Percentiles rank a stretch among this genome's conserved stretches.
Conservation (phyloP, 2,888 invertebrate genomes). For the Pyrochroa serraticornis region DNA sequence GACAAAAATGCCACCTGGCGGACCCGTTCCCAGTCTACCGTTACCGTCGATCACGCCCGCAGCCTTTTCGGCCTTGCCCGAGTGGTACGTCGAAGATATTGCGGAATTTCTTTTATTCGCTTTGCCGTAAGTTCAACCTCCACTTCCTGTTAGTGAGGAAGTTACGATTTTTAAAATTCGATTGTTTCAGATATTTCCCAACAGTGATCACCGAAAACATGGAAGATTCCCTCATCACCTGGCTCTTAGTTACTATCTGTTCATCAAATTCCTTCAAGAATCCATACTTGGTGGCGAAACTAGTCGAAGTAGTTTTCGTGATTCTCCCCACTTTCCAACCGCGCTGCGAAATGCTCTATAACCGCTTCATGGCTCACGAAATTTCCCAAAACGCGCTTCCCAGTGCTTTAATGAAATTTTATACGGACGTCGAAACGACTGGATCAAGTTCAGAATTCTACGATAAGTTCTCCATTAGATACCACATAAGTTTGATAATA, state of each 20-base stretch:
- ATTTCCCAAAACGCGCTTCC: conserved; percentile 82
- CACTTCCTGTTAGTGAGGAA: neutral
- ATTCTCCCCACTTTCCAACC: conserved; percentile 73
- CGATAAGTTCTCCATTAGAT: conserved; percentile 98
- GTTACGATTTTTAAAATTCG: no score
- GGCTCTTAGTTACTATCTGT: conserved; percentile 89
- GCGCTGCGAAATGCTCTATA: conserved; percentile 63
- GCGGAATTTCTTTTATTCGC: conserved; percentile 94
- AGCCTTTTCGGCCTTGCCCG: conserved; percentile 89
- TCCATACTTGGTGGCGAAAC: conserved; percentile 95
- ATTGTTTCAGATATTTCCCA: conserved; percentile 71
- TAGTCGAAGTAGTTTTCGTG: conserved; percentile 88
- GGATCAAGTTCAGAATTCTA: conserved; percentile 99
- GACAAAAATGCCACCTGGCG: conserved; percentile 62
- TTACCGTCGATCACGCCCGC: conserved; percentile 68
- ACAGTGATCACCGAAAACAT: conserved; percentile 76
- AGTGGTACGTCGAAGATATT: conserved; percentile 97
- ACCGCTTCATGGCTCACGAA: conserved; percentile 86
- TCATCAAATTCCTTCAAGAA: conserved; percentile 91
- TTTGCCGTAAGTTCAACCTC: conserved; percentile 76
- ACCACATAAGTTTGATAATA: conserved; percentile 96
- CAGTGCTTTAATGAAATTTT: conserved; percentile 95
- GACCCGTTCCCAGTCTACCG: conserved; percentile 62
- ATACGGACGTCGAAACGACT: conserved; percentile 96
- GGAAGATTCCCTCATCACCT: conserved; percentile 83